Conservation (phyloP, 2,113 vertebrate species). For the Hippocampus zosterae region DNA sequence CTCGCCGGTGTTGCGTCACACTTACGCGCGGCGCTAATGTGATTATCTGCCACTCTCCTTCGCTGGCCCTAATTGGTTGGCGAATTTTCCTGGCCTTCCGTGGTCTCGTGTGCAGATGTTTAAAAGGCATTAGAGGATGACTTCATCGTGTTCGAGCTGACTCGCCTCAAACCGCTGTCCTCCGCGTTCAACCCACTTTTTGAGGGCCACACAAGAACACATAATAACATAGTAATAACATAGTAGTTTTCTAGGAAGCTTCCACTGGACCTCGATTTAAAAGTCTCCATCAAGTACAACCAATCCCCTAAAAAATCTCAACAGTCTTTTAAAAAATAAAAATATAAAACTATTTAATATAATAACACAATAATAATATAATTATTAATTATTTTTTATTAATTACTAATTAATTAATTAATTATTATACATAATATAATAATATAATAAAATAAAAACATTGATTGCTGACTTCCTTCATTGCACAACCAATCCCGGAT, state of each 20-base stretch:
- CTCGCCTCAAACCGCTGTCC: not conserved
- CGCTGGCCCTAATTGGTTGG: conserved; percentile 6
- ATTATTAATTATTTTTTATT: too few relatives aligned
- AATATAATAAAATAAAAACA: too few relatives aligned
- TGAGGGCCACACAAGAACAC: not conserved
- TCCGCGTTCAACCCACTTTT: not conserved
- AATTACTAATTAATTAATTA: too few relatives aligned
- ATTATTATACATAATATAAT: too few relatives aligned
- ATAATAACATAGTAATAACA: too few relatives aligned
- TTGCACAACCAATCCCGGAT: too few relatives aligned
- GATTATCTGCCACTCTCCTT: conserved; percentile 40
- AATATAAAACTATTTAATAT: too few relatives aligned
- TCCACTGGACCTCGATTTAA: not conserved
- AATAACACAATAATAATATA: too few relatives aligned
- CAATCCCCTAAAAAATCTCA: not conserved
- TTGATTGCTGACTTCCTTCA: too few relatives aligned
- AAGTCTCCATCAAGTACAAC: not conserved
- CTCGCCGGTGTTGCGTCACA: conserved; percentile 38
- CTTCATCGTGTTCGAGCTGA: conserved; percentile 16
- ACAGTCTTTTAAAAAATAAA: too few relatives aligned
- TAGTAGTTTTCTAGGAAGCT: too few relatives aligned
- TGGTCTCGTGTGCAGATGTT: conserved; percentile 24
- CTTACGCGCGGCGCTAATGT: conserved; percentile 47
- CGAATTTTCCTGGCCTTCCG: conserved; percentile 24
- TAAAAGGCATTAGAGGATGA: conserved; percentile 32